Conservation (phyloP, 2,888 invertebrate species). For the Mimachlamys varia region DNA sequence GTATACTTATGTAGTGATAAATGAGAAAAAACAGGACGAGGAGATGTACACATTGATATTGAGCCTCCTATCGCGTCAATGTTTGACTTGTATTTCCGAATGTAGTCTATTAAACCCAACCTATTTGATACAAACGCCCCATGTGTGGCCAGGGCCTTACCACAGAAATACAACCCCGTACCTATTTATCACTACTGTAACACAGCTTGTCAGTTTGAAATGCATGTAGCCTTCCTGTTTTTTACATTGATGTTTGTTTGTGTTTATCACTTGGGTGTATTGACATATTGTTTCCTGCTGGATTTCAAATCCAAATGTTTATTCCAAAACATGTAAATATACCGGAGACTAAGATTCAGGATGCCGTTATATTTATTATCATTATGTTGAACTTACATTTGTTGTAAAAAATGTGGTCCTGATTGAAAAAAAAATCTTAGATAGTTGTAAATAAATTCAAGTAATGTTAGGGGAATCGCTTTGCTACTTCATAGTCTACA, state of each 20-base stretch:
- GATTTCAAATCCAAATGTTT: too few relatives aligned
- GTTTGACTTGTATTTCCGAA: constrained; percentile 31
- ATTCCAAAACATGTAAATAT: too few relatives aligned
- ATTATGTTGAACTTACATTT: too few relatives aligned
- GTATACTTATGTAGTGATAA: constrained; percentile 14
- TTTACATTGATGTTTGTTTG: not conserved
- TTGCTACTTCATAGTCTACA: too few relatives aligned
- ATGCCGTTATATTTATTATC: too few relatives aligned
- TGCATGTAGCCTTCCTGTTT: not conserved
- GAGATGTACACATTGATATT: not conserved
- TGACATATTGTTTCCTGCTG: too few relatives aligned
- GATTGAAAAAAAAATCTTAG: too few relatives aligned
- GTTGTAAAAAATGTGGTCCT: too few relatives aligned
- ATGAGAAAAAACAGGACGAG: not conserved
- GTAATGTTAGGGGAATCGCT: too few relatives aligned
- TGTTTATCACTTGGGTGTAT: too few relatives aligned
- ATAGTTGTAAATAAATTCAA: too few relatives aligned
- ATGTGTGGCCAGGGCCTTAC: constrained; percentile 9
- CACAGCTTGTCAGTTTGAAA: not conserved
- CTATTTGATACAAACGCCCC: not conserved
- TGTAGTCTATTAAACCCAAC: not conserved
- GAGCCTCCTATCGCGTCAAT: not conserved
- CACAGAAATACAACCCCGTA: not conserved
- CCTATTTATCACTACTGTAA: not conserved
- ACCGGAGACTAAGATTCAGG: too few relatives aligned